Evolutionary conservation across 2,797 vertebrate species (phyloP).

Genomic region (Martes flavigula): DNA sequence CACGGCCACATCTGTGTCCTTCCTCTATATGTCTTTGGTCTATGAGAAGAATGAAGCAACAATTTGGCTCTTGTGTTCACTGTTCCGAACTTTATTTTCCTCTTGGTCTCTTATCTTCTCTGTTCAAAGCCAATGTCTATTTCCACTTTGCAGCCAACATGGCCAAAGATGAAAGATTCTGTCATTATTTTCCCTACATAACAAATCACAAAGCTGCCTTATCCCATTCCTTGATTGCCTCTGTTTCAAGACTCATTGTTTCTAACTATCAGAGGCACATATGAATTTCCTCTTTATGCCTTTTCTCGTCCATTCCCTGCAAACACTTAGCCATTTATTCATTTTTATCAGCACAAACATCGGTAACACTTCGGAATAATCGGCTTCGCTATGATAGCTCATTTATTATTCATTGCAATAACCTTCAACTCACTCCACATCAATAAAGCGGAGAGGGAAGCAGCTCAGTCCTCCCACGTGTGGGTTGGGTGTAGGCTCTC

Average conservation of each 20-base stretch:
- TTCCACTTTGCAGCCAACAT: slow-evolving; percentile 81
- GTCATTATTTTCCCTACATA: slow-evolving; percentile 78
- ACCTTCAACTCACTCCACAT: slow-evolving; percentile 72
- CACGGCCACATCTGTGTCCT: not conserved
- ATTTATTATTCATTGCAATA: slow-evolving; percentile 80
- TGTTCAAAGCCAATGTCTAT: slow-evolving; percentile 78
- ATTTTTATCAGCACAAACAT: slow-evolving; percentile 81
- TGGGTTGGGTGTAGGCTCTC: not conserved
- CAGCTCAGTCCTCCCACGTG: not conserved
- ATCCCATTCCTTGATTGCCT: slow-evolving; percentile 75
- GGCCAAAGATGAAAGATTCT: slow-evolving; percentile 83
- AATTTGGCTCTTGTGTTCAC: slow-evolving; percentile 69
- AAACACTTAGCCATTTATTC: slow-evolving; percentile 77
- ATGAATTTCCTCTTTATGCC: slow-evolving; percentile 78
- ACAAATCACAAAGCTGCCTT: slow-evolving; percentile 80
- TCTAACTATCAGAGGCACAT: slow-evolving; percentile 79
- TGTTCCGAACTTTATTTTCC: slow-evolving; percentile 73
- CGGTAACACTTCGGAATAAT: slow-evolving; percentile 79
- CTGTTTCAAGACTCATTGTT: slow-evolving; percentile 81
- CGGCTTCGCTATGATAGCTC: slow-evolving; percentile 69
- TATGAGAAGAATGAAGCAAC: slow-evolving; percentile 73
- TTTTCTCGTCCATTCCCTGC: slow-evolving; percentile 65
- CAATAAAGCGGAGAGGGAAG: slow-evolving; percentile 42
- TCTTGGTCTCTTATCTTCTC: slow-evolving; percentile 80
- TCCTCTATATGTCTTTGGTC: not conserved